Evolutionary conservation across 2,113 vertebrate species (phyloP).

Genomic region (Myotis yumanensis): DNA sequence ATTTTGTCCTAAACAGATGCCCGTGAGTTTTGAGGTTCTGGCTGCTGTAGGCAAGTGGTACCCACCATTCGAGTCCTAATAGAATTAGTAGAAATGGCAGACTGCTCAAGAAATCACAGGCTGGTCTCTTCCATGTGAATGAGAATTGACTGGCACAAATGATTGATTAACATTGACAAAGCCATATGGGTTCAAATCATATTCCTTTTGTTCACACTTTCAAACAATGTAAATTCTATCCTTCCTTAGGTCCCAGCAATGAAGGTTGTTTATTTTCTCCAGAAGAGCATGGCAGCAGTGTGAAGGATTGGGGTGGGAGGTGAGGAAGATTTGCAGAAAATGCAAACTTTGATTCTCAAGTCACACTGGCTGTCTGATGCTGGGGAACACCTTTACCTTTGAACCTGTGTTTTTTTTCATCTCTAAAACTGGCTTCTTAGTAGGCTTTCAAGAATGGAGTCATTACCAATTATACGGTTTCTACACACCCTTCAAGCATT

Average conservation of each 20-base stretch:
- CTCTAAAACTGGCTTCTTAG: not conserved
- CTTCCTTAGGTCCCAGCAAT: not conserved
- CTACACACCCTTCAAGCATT: not conserved
- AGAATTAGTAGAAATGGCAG: slow-evolving; percentile 58
- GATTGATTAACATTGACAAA: slow-evolving; percentile 71
- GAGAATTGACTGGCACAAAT: slow-evolving; percentile 58
- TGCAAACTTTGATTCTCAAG: not conserved
- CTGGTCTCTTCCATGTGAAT: slow-evolving; percentile 62
- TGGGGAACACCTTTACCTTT: not conserved
- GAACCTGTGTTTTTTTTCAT: not conserved
- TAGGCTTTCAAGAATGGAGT: not conserved
- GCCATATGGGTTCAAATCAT: slow-evolving; percentile 54
- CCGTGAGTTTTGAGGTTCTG: not conserved
- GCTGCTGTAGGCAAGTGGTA: not conserved
- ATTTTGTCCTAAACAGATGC: not conserved
- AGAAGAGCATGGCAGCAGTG: not conserved
- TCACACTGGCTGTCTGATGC: not conserved
- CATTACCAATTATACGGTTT: not conserved
- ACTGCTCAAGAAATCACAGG: slow-evolving; percentile 59
- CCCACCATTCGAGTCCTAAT: slow-evolving; percentile 39
- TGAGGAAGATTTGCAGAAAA: not conserved
- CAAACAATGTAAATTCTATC: slow-evolving; percentile 26
- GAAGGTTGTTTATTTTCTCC: not conserved
- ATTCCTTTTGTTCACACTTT: slow-evolving; percentile 53
- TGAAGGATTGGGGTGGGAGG: rapidly evolving